phyloP scores from a whole-genome alignment of 2,113 vertebrate genomes.

The Ciconia maguari region DNA sequence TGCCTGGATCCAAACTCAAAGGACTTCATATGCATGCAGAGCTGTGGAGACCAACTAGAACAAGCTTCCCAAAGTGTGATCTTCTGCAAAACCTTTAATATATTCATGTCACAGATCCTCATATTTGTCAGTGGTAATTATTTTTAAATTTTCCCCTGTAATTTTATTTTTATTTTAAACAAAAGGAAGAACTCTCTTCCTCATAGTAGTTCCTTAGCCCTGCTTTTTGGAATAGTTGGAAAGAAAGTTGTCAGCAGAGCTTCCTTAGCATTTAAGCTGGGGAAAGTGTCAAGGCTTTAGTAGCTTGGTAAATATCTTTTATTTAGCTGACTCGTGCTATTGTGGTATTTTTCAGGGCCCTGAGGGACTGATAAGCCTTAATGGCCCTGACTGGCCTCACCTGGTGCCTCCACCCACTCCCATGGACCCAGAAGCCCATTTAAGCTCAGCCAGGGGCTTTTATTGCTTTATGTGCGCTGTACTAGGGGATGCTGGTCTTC shows the following conservation, averaged over 20 bases:
- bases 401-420: background rate
- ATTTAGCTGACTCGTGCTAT: background rate
- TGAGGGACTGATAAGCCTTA: background rate
- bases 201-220: background rate
- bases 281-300: background rate
- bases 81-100: background rate
- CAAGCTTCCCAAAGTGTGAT: background rate
- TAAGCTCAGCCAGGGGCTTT: fast-evolving
- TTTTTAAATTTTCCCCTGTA: background rate
- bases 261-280: background rate
- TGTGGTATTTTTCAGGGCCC: background rate
- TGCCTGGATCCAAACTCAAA: background rate
- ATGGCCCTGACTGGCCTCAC: background rate
- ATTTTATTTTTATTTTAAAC: background rate
- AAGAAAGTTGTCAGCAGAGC: background rate
- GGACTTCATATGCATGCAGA: background rate
- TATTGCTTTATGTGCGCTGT: fast-evolving
- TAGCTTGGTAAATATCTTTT: background rate
- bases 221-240: background rate
- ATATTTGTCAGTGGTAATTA: background rate
- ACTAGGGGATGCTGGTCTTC: background rate
- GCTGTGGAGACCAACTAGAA: background rate
- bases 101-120: background rate
- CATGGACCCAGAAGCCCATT: background rate
- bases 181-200: background rate